A percentile compares a stretch with the other conserved stretches of the same genome.
Evolutionary conservation across 2,113 vertebrate genomes (phyloP).

Genomic region (Pipa parva): DNA sequence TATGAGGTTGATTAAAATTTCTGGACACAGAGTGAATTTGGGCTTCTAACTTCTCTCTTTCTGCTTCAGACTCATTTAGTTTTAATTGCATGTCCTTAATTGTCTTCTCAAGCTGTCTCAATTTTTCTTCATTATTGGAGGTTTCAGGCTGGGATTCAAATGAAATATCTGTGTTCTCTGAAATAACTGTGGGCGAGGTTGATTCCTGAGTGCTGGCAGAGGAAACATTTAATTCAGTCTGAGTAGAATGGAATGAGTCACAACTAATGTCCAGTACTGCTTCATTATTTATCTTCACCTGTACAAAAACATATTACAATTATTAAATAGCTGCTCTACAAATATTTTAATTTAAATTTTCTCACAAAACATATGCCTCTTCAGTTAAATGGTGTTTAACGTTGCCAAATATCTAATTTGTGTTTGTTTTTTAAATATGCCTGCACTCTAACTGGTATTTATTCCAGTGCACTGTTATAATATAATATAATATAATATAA

Average conservation of each 20-base stretch:
- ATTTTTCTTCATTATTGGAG: slow-evolving; percentile 57
- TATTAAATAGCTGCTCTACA: too few species aligned
- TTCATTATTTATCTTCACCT: slow-evolving; percentile 61
- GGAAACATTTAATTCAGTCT: slow-evolving; percentile 64
- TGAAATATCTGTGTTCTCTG: slow-evolving; percentile 22
- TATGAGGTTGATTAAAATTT: slow-evolving; percentile 48
- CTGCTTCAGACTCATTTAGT: slow-evolving; percentile 67
- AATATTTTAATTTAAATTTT: too few species aligned
- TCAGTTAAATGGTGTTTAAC: too few species aligned
- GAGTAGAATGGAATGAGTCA: slow-evolving; percentile 73
- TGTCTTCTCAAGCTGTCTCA: slow-evolving; percentile 64
- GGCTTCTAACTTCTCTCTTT: slow-evolving; percentile 65
- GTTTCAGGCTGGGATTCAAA: slow-evolving; percentile 45
- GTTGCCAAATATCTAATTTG: too few species aligned
- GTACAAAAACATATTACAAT: not conserved
- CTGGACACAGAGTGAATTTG: slow-evolving; percentile 59
- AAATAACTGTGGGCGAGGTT: slow-evolving; percentile 44
- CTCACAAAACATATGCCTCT: too few species aligned
- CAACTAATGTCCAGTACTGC: slow-evolving; percentile 55
- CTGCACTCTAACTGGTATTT: too few species aligned
- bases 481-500: too few species aligned
- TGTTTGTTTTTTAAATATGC: too few species aligned
- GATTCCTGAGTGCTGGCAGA: slow-evolving; percentile 40
- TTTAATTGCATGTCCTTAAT: slow-evolving; percentile 71
- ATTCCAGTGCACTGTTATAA: too few species aligned